phyloP scores from a whole-genome alignment of 2,888 invertebrate species.

The Teinopalpus imperialis region DNA sequence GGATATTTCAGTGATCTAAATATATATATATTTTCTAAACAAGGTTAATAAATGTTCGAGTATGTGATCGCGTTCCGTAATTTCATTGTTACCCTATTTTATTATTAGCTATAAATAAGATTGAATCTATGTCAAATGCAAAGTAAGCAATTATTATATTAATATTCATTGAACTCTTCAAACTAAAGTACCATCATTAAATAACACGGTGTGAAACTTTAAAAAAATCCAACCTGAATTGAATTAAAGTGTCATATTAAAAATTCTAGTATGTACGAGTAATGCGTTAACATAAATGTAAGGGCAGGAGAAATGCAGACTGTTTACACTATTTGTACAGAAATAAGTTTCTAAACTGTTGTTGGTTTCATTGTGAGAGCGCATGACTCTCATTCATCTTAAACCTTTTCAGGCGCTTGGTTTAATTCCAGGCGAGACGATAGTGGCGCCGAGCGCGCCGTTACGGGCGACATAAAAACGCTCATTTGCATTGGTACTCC shows the following conservation, averaged over 20 bases:
- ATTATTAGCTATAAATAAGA: too few species aligned
- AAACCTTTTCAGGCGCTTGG: conserved; percentile 71
- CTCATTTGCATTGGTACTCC: conserved; percentile 72
- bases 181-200: too few species aligned
- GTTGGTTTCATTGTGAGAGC: conserved; percentile 69
- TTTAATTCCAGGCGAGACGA: conserved; percentile 69
- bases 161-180: too few species aligned
- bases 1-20: too few species aligned
- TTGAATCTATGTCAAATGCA: too few species aligned
- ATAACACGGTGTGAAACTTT: not conserved
- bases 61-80: too few species aligned
- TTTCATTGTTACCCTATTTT: too few species aligned
- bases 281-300: conserved; percentile 26
- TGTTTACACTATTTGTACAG: conserved; percentile 61
- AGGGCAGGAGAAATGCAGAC: conserved; percentile 57
- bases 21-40: too few species aligned
- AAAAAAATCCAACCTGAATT: not conserved
- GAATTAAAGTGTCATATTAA: conserved; percentile 6
- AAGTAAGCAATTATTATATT: too few species aligned
- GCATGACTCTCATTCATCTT: conserved; percentile 68
- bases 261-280: not conserved
- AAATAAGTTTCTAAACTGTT: conserved; percentile 71
- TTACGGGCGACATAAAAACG: conserved; percentile 61
- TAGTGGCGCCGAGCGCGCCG: conserved; percentile 46
- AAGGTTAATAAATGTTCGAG: too few species aligned